Evolutionary conservation across 2,888 invertebrate species (phyloP).

Genomic region (Sicus ferrugineus): DNA sequence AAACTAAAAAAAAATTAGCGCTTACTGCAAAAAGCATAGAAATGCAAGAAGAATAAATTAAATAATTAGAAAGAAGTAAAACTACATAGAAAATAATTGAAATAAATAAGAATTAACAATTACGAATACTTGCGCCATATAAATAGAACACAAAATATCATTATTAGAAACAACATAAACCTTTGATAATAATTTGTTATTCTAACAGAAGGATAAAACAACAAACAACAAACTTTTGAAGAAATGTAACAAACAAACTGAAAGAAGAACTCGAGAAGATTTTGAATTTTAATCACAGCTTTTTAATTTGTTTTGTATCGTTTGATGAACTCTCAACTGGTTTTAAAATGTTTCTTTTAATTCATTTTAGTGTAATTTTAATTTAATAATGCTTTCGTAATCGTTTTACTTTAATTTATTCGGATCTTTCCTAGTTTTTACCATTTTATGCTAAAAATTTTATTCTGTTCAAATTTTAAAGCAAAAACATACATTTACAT

Average conservation of each 20-base stretch:
- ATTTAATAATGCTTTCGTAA: not conserved
- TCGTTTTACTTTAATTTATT: conserved; percentile 13
- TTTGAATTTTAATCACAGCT: too few species aligned
- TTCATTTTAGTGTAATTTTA: conserved; percentile 25
- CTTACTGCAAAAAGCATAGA: conserved; percentile 18
- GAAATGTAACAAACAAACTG: too few species aligned
- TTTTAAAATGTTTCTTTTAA: conserved; percentile 25
- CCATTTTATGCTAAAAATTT: conserved; percentile 27
- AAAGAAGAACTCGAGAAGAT: too few species aligned
- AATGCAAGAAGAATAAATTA: conserved; percentile 11
- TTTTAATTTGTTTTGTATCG: too few species aligned
- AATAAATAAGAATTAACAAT: conserved; percentile 9
- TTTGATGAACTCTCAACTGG: too few species aligned
- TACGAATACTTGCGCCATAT: not conserved
- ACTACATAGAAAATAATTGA: conserved; percentile 22
- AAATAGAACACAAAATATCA: not conserved
- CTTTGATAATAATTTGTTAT: too few species aligned
- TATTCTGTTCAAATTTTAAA: conserved; percentile 25
- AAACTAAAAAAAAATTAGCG: not conserved
- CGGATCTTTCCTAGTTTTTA: conserved; percentile 6
- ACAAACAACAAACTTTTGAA: too few species aligned
- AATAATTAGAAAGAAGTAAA: conserved; percentile 17
- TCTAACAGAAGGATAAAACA: too few species aligned
- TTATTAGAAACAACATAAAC: too few species aligned
- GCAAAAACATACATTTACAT: conserved; percentile 9